These are phyloP conservation scores for Rhamnusium bicolor DNA, from an alignment of 2,888 invertebrate species.

Conservation along the genomic window DNA sequence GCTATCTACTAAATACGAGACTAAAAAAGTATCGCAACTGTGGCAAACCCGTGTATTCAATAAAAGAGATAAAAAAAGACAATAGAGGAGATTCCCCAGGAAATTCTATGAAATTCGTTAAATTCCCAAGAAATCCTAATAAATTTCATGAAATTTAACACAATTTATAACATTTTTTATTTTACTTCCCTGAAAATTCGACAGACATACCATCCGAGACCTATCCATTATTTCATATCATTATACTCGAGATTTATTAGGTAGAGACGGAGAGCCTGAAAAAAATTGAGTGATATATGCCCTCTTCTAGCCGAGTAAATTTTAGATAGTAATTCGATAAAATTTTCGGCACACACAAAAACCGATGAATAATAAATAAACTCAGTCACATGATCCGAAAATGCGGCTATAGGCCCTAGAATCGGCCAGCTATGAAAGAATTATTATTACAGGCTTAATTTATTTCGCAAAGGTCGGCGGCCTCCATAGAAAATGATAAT, in stretches of 20 bases:
- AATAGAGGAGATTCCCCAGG: too few species aligned
- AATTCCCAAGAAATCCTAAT: too few species aligned
- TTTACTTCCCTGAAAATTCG: too few species aligned
- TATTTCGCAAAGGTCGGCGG: constrained; percentile 35
- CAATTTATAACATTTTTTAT: too few species aligned
- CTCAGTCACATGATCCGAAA: constrained; percentile 32
- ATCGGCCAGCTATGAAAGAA: constrained; percentile 42
- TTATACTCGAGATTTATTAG: neutral
- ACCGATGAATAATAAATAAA: constrained; percentile 14
- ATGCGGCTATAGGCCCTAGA: constrained; percentile 25
- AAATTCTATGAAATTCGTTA: too few species aligned
- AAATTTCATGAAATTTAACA: too few species aligned
- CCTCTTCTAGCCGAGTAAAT: constrained; percentile 4
- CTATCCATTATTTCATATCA: neutral
- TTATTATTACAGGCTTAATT: constrained; percentile 45
- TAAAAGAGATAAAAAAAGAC: too few species aligned
- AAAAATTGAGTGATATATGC: neutral
- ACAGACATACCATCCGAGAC: too few species aligned
- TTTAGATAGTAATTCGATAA: constrained; percentile 12
- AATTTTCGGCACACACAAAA: constrained; percentile 7
- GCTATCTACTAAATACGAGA: too few species aligned
- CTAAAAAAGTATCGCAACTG: too few species aligned
- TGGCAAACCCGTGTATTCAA: too few species aligned
- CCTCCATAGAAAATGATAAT: constrained; percentile 24
- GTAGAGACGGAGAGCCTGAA: neutral